These are phyloP conservation scores for Nyctalus aviator DNA, from an alignment of 2,797 vertebrate genomes.

Conservation along the genomic window DNA sequence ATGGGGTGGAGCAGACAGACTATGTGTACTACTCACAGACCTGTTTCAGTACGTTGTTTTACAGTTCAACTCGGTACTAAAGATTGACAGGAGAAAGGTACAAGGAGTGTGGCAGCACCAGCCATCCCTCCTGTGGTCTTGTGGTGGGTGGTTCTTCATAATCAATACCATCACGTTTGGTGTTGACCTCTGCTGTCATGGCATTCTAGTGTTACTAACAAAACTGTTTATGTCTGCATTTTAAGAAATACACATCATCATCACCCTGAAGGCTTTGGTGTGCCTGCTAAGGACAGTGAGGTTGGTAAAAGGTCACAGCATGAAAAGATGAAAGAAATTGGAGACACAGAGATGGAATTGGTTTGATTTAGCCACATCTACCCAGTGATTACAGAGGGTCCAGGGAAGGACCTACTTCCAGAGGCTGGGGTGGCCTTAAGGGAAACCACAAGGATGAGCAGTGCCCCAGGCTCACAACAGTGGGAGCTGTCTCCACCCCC, in stretches of 20 bases:
- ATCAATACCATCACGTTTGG: too few relatives aligned
- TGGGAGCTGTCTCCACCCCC: too few relatives aligned
- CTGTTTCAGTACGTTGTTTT: too few relatives aligned
- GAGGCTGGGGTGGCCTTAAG: fast-evolving
- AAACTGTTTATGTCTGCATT: not conserved
- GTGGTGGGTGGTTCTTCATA: not conserved
- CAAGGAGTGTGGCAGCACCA: not conserved
- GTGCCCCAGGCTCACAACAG: not conserved
- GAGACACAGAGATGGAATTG: not conserved
- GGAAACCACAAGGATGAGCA: not conserved
- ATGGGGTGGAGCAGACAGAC: not conserved
- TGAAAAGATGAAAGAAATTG: not conserved
- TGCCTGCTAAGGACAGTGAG: not conserved
- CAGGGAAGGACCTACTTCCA: not conserved
- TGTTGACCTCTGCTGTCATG: not conserved
- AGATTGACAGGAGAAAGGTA: not conserved
- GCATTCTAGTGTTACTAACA: not conserved
- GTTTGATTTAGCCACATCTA: not conserved
- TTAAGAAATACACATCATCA: too few relatives aligned
- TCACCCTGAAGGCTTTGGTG: not conserved
- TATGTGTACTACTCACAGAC: not conserved
- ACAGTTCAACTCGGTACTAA: too few relatives aligned
- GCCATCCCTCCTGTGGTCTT: not conserved
- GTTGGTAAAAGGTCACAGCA: not conserved
- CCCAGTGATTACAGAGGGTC: not conserved